Percentiles rank a stretch among this genome's conserved stretches.
These are phyloP conservation scores for Pedetes capensis DNA, from an alignment of 2,113 vertebrate genomes.

Conservation along the genomic window DNA sequence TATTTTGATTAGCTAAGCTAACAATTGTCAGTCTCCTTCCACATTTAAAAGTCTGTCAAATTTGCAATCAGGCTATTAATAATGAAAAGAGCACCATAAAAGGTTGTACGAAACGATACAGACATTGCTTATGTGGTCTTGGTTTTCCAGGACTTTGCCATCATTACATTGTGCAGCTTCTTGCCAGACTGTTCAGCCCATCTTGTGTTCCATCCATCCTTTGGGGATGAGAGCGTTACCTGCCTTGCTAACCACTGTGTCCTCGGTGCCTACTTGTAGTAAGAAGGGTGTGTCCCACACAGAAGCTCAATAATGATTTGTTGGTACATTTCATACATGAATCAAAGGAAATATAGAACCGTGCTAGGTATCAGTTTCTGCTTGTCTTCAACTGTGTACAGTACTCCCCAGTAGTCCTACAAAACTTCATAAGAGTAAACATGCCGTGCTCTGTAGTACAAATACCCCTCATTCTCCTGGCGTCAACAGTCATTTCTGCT, in stretches of 20 bases:
- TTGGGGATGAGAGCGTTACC: neutral
- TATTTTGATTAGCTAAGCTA: neutral
- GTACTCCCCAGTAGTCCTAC: neutral
- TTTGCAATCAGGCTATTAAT: neutral
- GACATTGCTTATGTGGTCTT: neutral
- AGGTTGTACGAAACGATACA: neutral
- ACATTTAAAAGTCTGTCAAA: neutral
- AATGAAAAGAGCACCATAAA: neutral
- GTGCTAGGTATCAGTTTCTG: neutral
- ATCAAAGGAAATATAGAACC: neutral
- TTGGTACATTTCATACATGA: neutral
- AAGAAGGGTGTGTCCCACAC: neutral
- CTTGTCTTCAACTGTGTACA: neutral
- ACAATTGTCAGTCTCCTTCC: neutral
- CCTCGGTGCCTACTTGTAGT: neutral
- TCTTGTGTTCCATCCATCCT: neutral
- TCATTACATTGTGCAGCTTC: neutral
- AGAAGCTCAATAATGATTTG: neutral
- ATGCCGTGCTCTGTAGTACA: neutral
- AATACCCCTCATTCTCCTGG: neutral
- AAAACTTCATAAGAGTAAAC: neutral
- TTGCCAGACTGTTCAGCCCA: neutral
- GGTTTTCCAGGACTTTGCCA: neutral
- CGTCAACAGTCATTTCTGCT: neutral
- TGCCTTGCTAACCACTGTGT: neutral